Evolutionary conservation across 2,113 vertebrate species (phyloP), one percentile per base, ranked within the genome.

Genomic region (Eurystomus gularis): DNA sequence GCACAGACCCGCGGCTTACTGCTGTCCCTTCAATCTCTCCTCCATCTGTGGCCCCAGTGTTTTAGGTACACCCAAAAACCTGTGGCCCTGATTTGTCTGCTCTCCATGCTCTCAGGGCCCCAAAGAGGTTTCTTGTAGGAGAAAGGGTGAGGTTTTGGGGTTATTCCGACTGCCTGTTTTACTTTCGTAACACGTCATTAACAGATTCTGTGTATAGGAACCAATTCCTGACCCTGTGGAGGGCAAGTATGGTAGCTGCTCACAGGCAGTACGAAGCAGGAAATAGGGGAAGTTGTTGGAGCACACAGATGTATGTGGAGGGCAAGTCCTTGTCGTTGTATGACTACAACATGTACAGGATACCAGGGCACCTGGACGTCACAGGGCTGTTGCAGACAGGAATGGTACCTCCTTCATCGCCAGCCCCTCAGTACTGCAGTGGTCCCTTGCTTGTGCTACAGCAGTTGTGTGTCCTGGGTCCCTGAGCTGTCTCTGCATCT

Each of bases 311-410:
- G 0, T 26, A 39, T 1, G 4, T 5, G 10, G n/a, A 73, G 25
- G 35, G 28, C 58, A 46, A 42, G 31, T 61, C 33, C 71, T 79
- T 48, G 15, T 39, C 24, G 39, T 33, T 85, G 17, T 0, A 0
- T 80, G 26, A 62, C 75, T 66, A 31, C 29, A 55, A 70, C n/a
- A 16, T 48, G 58, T 54, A 49, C 29, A 76, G 82, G n/a, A 79
- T 31, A 52, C 14, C 2, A 7, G 23, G 26, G 13, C 39, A 79
- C 4, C 52, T 84, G 10, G 0, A 0, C 9, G 2, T 9, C 23
- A 10, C 3, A 7, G 15, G 26, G 7, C 66, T 88, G 55, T 69
- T 1, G 3, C 58, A 62, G 11, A 2, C 57, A 29, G 20, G 9
- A 69, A 21, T 31, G 8, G 31, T 54, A 48, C 25, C 29, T 62